Evolutionary conservation across 1,140 invertebrate genomes (phyloP).

Genomic region (Atta texana): DNA sequence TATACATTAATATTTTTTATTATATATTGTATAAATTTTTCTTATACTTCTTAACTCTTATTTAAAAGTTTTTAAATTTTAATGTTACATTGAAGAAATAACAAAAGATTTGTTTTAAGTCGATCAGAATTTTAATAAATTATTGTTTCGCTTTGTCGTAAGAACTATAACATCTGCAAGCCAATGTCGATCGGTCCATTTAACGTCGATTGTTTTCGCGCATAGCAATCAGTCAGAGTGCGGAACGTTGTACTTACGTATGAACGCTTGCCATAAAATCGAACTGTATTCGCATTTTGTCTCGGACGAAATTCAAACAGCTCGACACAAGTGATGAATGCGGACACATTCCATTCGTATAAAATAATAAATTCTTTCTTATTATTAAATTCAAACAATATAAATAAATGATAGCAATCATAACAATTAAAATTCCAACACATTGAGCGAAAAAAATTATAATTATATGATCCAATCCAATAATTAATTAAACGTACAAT

Average conservation of each 20-base stretch:
- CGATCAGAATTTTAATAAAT: neutral
- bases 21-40: neutral
- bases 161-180: constrained; percentile 27
- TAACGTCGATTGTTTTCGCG: constrained; percentile 74
- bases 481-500: neutral
- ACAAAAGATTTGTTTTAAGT: neutral
- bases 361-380: neutral
- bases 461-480: neutral
- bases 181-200: constrained; percentile 71
- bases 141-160: neutral
- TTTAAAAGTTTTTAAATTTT: neutral
- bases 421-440: neutral
- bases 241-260: constrained; percentile 71
- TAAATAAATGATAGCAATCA: constrained; percentile 3
- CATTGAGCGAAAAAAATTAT: neutral
- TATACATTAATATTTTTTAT: neutral
- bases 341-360: neutral
- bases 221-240: constrained; percentile 81
- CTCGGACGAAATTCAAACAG: neutral
- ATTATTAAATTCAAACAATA: constrained; percentile 1
- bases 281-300: constrained; percentile 19
- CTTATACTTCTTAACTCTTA: neutral
- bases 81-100: neutral
- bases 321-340: constrained; percentile 12
- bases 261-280: constrained; percentile 63